Base-by-base conservation (phyloP, 2,797 vertebrate species). In the Chloroceryle inda region DNA sequence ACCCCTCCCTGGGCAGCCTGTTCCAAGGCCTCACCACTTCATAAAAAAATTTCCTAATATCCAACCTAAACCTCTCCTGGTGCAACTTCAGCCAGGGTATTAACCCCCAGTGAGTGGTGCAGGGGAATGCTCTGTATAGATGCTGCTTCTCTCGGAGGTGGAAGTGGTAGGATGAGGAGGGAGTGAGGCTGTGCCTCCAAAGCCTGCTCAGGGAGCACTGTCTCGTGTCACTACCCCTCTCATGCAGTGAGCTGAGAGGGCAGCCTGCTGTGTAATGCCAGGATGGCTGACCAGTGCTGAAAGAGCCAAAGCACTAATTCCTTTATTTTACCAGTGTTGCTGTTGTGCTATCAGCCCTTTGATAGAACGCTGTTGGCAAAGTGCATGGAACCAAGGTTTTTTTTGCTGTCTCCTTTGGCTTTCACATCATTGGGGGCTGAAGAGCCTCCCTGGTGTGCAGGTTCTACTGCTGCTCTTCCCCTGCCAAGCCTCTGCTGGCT, bases 241-340 rank as follows among this genome's bases (percentile, higher is more conserved):
- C 0, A 8, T 2, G 26, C 18, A 5, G 13, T 6, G 40, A 81
- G 45, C 45, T 26, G 71, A 75, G 52, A 66, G 45, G 62, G 22
- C 62, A 71, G 55, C 76, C 53, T 90, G 69, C 56, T 78, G 33
- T 42, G 62, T 42, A 45, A 74, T 23, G 45, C 61, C 53, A 40
- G 42, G 27, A 11, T 22, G 17, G 50, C 27, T 0, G 0, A 10
- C 14, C 35, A 7, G 23, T 18, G 31, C 17, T 29, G 50, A 82
- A 50, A 10, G 38, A 90, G 16, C 18, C 8, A 3, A 75, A 55
- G 13, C 13, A 8, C 37, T 6, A 45, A 61, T 50, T 63, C 49
- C 27, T 49, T 82, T 76, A 35, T 85, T 85, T 91, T 33, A 31
- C 15, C 44, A 26, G 75, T 90, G 75, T 35, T 22, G 26, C 45